A percentile compares a stretch with the other conserved stretches of the same genome.
Evolutionary conservation across 2,888 invertebrate genomes (phyloP).

Genomic region (Epinotia bilunana): DNA sequence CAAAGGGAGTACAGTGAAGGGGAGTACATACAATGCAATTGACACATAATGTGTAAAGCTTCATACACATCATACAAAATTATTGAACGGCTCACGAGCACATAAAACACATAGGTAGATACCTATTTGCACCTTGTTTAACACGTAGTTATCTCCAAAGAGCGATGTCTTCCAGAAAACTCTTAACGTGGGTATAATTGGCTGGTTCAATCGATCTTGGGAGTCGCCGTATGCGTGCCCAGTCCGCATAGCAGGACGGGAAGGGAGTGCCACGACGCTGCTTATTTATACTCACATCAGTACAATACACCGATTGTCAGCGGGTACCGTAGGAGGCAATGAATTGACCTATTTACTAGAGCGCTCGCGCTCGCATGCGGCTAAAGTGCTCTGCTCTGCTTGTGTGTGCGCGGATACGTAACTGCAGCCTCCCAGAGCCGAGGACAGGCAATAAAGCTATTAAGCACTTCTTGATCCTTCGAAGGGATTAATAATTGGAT

Average conservation of each 20-base stretch:
- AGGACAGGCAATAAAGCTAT: constrained; percentile 50
- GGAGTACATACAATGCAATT: too few relatives aligned
- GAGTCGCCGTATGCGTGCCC: not conserved
- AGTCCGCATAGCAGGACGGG: constrained; percentile 11
- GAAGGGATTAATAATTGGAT: not conserved
- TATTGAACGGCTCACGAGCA: too few relatives aligned
- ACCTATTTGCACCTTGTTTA: not conserved
- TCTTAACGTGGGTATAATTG: not conserved
- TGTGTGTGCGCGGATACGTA: constrained; percentile 78
- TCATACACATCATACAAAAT: too few relatives aligned
- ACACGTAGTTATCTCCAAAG: not conserved
- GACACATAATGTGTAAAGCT: too few relatives aligned
- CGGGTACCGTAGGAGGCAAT: constrained; percentile 52
- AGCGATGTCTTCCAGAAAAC: not conserved
- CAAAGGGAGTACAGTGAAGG: too few relatives aligned
- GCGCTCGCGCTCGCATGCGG: constrained; percentile 69
- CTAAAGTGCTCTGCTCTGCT: constrained; percentile 76
- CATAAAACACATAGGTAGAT: too few relatives aligned
- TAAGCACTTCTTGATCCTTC: not conserved
- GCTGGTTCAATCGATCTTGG: not conserved
- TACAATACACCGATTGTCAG: constrained; percentile 46
- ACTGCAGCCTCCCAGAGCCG: constrained; percentile 67
- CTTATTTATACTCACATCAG: constrained; percentile 30
- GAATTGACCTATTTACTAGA: constrained; percentile 78
- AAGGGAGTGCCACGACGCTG: constrained; percentile 19